These are phyloP conservation scores for Malacosoma neustria DNA, from an alignment of 2,888 invertebrate species.

Conservation along the genomic window DNA sequence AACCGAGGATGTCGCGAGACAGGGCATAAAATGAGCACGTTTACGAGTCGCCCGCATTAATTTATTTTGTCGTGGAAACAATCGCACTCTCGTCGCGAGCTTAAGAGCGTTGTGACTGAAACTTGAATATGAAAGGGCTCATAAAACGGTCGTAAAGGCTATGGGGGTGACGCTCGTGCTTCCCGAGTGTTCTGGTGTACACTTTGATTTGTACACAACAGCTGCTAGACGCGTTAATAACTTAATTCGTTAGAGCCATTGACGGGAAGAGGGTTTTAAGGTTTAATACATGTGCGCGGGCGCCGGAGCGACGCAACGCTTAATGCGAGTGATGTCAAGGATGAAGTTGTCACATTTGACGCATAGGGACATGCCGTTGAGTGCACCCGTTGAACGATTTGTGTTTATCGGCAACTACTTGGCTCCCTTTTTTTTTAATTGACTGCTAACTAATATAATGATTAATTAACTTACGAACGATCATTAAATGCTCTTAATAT, in stretches of 20 bases:
- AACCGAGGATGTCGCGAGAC: constrained; percentile 39
- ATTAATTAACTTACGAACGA: constrained; percentile 31
- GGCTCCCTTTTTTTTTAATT: constrained; percentile 37
- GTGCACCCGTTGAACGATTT: constrained; percentile 49
- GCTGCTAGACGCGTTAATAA: constrained; percentile 70
- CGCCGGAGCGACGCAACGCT: constrained; percentile 46
- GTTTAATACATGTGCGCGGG: constrained; percentile 41
- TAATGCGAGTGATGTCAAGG: constrained; percentile 41
- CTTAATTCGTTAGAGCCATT: constrained; percentile 71
- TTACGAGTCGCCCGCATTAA: constrained; percentile 55
- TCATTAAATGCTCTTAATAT: constrained; percentile 10
- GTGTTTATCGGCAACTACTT: constrained; percentile 46
- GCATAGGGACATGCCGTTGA: constrained; percentile 20
- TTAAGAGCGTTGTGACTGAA: constrained; percentile 40
- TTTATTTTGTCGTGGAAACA: constrained; percentile 63
- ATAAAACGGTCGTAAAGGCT: constrained; percentile 65
- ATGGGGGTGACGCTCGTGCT: constrained; percentile 45
- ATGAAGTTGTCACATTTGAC: constrained; percentile 35
- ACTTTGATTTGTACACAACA: constrained; percentile 70
- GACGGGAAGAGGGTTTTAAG: constrained; percentile 58
- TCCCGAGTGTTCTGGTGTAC: constrained; percentile 46
- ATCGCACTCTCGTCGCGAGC: constrained; percentile 36
- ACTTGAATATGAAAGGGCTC: constrained; percentile 63
- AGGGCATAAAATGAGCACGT: constrained; percentile 45
- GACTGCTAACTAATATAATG: constrained; percentile 43